phyloP scores from a whole-genome alignment of 2,888 invertebrate genomes.

The Acrobasis suavella region DNA sequence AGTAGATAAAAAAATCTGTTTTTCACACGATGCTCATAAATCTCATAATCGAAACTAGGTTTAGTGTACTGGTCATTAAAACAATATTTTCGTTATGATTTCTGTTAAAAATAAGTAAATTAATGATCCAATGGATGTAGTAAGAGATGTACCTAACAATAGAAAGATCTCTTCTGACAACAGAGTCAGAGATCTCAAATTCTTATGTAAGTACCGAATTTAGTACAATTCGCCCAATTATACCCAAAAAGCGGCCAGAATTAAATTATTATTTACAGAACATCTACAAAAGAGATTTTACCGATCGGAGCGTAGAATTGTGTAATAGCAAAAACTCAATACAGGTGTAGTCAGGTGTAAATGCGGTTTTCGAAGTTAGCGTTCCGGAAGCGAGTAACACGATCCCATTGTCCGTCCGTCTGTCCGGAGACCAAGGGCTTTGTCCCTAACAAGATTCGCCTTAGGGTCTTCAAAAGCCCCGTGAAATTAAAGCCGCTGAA shows the following conservation, averaged over 20 bases:
- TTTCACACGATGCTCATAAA: too few species aligned
- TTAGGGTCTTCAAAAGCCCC: conserved; percentile 52
- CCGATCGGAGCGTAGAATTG: conserved; percentile 45
- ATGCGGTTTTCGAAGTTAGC: conserved; percentile 56
- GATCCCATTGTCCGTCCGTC: conserved; percentile 61
- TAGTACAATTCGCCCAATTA: not conserved
- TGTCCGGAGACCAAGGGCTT: conserved; percentile 42
- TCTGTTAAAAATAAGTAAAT: too few species aligned
- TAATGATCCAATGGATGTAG: too few species aligned
- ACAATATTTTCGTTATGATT: too few species aligned
- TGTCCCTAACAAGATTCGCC: conserved; percentile 72
- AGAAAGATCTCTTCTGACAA: too few species aligned
- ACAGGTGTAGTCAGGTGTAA: conserved; percentile 64
- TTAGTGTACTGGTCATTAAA: too few species aligned
- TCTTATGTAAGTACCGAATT: too few species aligned
- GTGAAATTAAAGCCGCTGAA: conserved; percentile 53
- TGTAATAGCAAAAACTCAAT: conserved; percentile 52
- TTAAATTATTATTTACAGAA: conserved; percentile 9
- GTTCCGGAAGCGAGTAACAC: conserved; percentile 68
- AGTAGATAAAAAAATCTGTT: too few species aligned
- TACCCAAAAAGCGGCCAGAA: not conserved
- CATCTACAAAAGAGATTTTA: conserved; percentile 26
- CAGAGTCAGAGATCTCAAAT: too few species aligned
- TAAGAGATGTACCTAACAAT: too few species aligned
- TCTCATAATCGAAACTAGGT: too few species aligned